phyloP scores from a whole-genome alignment of 1,140 invertebrate genomes.

The Belonocnema kinseyi region DNA sequence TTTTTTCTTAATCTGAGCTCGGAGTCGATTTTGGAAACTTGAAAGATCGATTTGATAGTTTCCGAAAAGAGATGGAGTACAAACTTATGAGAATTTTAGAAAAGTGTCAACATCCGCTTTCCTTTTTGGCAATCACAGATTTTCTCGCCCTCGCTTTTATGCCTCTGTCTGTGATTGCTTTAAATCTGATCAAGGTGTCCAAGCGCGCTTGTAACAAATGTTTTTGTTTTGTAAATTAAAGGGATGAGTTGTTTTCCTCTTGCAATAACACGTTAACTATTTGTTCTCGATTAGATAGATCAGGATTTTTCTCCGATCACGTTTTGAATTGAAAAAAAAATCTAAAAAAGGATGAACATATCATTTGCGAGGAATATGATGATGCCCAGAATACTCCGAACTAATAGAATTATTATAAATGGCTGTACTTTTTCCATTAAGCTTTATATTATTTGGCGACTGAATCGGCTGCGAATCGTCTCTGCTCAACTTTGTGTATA shows the following conservation, averaged over 20 bases:
- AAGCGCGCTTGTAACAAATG: constrained; percentile 58
- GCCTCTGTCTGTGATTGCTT: constrained; percentile 69
- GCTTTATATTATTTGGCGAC: not conserved
- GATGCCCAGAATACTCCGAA: constrained; percentile 24
- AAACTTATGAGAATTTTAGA: constrained; percentile 31
- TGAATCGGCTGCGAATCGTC: constrained; percentile 17
- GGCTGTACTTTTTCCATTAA: constrained; percentile 29
- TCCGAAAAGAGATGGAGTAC: constrained; percentile 45
- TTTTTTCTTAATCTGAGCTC: constrained; percentile 45
- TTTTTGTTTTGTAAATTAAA: constrained; percentile 26
- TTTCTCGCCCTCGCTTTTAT: constrained; percentile 49
- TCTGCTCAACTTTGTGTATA: constrained; percentile 7
- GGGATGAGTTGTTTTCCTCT: no score
- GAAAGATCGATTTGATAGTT: constrained; percentile 58
- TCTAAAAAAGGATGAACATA: not conserved
- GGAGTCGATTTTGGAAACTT: constrained; percentile 60
- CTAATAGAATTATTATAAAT: not conserved
- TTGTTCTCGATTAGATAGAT: not conserved
- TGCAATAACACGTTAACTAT: not conserved
- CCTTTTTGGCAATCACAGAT: constrained; percentile 33
- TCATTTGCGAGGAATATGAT: not conserved
- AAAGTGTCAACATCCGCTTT: constrained; percentile 61
- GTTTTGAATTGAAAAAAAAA: no score
- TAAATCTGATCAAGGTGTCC: constrained; percentile 65
- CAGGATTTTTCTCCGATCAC: not conserved